Conservation (phyloP, 2,888 invertebrate species). For the Eupithecia dodoneata region DNA sequence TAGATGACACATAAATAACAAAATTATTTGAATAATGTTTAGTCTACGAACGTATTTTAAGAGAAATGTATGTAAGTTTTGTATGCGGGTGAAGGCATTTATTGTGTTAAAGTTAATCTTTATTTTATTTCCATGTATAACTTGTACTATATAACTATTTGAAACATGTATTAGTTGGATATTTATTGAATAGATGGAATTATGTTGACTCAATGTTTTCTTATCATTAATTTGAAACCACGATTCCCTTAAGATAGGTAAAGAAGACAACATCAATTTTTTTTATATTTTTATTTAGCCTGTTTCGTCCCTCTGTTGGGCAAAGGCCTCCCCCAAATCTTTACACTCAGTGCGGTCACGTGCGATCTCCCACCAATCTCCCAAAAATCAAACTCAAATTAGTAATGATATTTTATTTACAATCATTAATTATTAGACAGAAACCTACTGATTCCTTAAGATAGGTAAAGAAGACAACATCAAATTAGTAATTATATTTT, state of each 20-base stretch:
- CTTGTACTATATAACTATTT: not conserved
- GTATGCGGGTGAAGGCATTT: conserved; percentile 8
- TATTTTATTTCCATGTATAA: not conserved
- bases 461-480: not conserved
- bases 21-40: not conserved
- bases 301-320: no score
- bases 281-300: no score
- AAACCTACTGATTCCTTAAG: not conserved
- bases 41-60: not conserved
- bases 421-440: not conserved
- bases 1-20: not conserved
- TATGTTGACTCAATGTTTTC: conserved; percentile 12
- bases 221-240: not conserved
- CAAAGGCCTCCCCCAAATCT: no score
- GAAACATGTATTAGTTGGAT: not conserved
- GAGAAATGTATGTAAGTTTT: not conserved
- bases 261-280: no score
- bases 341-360: no score
- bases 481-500: conserved; percentile 6
- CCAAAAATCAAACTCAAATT: no score
- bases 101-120: not conserved
- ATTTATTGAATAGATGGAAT: conserved; percentile 24
- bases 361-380: no score
- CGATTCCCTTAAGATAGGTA: no score
- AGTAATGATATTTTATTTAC: no score